These are phyloP conservation scores for Cebus imitator DNA, from an alignment of 2,113 vertebrate genomes.

Conservation along the genomic window DNA sequence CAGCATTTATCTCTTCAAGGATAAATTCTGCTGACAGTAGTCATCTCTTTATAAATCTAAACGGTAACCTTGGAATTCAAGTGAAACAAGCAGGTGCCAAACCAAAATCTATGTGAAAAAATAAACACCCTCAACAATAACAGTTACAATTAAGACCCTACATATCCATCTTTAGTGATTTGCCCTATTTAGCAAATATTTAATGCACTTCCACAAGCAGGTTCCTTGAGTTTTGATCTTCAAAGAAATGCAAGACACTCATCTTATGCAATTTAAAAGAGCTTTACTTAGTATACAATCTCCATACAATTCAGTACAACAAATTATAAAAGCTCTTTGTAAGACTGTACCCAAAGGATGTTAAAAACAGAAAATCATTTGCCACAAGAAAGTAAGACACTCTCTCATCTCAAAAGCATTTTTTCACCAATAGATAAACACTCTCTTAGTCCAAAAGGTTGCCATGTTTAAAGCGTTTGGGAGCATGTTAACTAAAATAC, in stretches of 20 bases:
- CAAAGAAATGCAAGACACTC: conserved; percentile 6
- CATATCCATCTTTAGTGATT: not conserved
- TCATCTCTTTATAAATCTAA: not conserved
- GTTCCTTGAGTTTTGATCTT: not conserved
- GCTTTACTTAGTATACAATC: conserved; percentile 83
- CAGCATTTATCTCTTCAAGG: not conserved
- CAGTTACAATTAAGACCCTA: not conserved
- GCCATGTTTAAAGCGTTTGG: not conserved
- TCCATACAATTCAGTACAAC: conserved; percentile 72
- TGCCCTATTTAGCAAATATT: not conserved
- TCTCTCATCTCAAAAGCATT: not conserved
- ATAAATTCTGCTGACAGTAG: not conserved
- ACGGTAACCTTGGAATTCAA: not conserved
- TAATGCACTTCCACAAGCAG: not conserved
- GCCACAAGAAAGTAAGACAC: not conserved
- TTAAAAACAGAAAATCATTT: conserved; percentile 67
- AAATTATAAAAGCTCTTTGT: conserved; percentile 77
- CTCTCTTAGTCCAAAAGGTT: not conserved
- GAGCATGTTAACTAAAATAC: not conserved
- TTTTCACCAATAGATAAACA: not conserved
- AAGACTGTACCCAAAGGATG: conserved; percentile 67
- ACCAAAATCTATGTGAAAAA: not conserved
- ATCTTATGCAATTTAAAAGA: conserved; percentile 52
- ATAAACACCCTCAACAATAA: not conserved
- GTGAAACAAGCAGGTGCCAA: not conserved